Evolutionary conservation across 2,113 vertebrate genomes (phyloP).

Genomic region (Siphamia tubifer): DNA sequence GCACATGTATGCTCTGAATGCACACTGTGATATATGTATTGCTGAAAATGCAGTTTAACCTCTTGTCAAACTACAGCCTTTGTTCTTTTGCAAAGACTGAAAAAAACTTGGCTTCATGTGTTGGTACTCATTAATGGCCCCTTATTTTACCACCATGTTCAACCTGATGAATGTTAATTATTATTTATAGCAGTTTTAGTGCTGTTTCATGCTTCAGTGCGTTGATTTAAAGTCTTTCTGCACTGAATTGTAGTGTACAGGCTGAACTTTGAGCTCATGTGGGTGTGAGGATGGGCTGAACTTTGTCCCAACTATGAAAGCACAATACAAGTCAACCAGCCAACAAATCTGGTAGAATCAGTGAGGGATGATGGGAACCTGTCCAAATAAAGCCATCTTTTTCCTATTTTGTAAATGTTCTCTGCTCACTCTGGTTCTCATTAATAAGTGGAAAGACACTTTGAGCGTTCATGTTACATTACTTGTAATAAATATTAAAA

Average conservation of each 20-base stretch:
- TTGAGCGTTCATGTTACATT: not conserved
- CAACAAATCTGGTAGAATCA: slow-evolving; percentile 51
- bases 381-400: slow-evolving; percentile 8
- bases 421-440: not conserved
- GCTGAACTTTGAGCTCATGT: slow-evolving; percentile 37
- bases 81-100: slow-evolving; percentile 29
- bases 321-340: slow-evolving; percentile 55
- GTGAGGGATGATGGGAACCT: slow-evolving; percentile 1
- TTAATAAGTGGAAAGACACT: not conserved
- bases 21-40: slow-evolving; percentile 24
- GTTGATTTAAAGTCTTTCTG: slow-evolving; percentile 18
- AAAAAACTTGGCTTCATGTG: not conserved
- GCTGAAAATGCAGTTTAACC: slow-evolving; percentile 59
- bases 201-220: not conserved
- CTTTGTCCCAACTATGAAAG: slow-evolving; percentile 62
- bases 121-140: slow-evolving; percentile 9
- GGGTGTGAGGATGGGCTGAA: slow-evolving; percentile 57
- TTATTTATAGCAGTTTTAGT: slow-evolving; percentile 14
- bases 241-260: not conserved
- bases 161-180: slow-evolving; percentile 31
- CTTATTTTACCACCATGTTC: not conserved
- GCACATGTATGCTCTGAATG: slow-evolving; percentile 34
- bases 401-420: not conserved
- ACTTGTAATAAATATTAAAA: not conserved
- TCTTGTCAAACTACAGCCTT: slow-evolving; percentile 42